Evolutionary conservation across 2,113 vertebrate genomes (phyloP), one percentile per base, ranked within the genome.

Genomic region (Jacana jacana): DNA sequence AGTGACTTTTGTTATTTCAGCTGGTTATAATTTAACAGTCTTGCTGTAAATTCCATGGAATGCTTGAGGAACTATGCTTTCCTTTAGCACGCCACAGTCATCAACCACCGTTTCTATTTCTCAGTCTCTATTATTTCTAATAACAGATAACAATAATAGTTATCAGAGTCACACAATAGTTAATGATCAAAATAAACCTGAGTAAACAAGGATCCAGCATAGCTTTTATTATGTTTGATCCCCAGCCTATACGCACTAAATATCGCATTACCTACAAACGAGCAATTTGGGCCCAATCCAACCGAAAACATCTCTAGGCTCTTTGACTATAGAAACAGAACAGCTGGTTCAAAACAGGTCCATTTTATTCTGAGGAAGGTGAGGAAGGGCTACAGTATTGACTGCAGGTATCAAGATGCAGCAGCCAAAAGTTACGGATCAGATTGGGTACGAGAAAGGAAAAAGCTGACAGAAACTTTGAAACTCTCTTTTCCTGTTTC

Each of bases 1-100:
- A 28, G 71, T 10, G 40, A 79, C 33, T 37, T 46, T n/a, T 96
- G 88, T 97, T 98, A 95, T 96, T 97, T 91, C 97, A 97, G 93
- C 97, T 97, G 96, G 95, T 51, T 95, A 88, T 95, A 86, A 96
- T 96, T 97, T 94, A 75, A 66, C 46, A 89, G 63, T 66, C 63
- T 84, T 78, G 30, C 71, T 92, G 76, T 81, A 91, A 89, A 58
- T 89, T 68, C 83, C 60, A 37, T 60, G 73, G 28, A 94, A 58
- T 90, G 46, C 65, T 80, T 40, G 66, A 89, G 20, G 78, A 84
- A 61, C 33, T 57, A 7, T n/a, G 55, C 9, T 79, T 77, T 70
- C 31, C 19, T 79, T 61, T 28, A 63, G 8, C 51, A 13, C 11
- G 8, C 30, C 58, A 61, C 49, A 49, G 22, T 25, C 48, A 44